phyloP scores from a whole-genome alignment of 2,888 invertebrate genomes.

The Latrodectus hesperus region DNA sequence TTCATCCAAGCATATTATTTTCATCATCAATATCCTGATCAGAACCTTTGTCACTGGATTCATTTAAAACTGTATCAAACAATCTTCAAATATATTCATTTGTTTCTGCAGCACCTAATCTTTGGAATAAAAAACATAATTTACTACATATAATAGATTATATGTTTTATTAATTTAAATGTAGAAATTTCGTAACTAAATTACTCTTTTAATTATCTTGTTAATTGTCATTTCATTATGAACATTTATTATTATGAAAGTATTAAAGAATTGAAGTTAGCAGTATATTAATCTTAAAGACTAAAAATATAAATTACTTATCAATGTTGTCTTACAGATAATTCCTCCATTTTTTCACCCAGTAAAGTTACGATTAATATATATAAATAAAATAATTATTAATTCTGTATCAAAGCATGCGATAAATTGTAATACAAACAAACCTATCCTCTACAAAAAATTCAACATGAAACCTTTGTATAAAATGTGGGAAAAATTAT shows the following conservation, averaged over 20 bases:
- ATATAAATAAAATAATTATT: background rate
- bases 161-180: too few species aligned
- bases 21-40: background rate
- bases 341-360: background rate
- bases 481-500: background rate
- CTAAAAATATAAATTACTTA: background rate
- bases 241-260: too few species aligned
- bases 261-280: background rate
- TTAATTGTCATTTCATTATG: too few species aligned
- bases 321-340: background rate
- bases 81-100: background rate
- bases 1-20: background rate
- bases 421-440: background rate
- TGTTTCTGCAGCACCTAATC: background rate
- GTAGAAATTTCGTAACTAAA: too few species aligned
- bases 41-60: background rate
- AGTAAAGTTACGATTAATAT: background rate
- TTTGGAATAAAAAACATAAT: background rate
- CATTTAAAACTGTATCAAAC: background rate
- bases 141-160: background rate
- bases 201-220: too few species aligned
- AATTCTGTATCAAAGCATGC: background rate
- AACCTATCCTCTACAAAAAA: background rate
- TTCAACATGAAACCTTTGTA: background rate
- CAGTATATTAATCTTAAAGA: background rate